Evolutionary conservation across 2,113 vertebrate genomes (phyloP), one percentile per base, ranked within the genome.

Genomic region (Antigone vipio): DNA sequence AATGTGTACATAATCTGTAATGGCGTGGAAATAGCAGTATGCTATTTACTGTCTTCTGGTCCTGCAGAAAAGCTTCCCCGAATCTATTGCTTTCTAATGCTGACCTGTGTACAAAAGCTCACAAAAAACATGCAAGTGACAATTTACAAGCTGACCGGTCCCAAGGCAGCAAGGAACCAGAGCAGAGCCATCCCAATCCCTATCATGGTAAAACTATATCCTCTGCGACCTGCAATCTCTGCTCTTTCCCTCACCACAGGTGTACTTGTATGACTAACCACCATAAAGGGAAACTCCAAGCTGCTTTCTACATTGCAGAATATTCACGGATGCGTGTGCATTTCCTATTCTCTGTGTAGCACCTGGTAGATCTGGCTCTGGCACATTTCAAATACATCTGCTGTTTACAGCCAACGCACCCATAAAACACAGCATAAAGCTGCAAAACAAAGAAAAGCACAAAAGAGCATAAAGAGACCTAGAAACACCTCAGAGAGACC

Each of bases 301-400:
- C 56, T 59, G 17, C 45, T 34, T 82, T 7, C 11, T 18, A 18
- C 53, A 6, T 11, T 12, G 64, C 71, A 75, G 66, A 80, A 24
- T 2, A 44, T n/a, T 26, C 26, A 49, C 0, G 2, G 56, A 4
- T 35, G 45, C 6, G 53, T 1, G 11, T 50, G 64, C 12, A 5
- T 9, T 24, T 42, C 56, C 69, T 34, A 0, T 22, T 15, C 53
- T 5, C 64, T 8, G 4, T 4, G 67, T 16, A 77, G 73, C 76
- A 40, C 87, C 81, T 55, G 78, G 81, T 88, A 94, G 73, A 75
- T 15, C 58, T 53, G 85, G 91, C 91, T 66, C 71, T 1, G 2
- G 44, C 49, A 55, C 55, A 30, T 38, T 11, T 45, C 85, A 56
- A 34, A 63, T 12, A 14, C 76, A 38, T 38, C 77, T 30, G 71